phyloP scores from a whole-genome alignment of 2,888 invertebrate species.

The Geophilus truncorum region DNA sequence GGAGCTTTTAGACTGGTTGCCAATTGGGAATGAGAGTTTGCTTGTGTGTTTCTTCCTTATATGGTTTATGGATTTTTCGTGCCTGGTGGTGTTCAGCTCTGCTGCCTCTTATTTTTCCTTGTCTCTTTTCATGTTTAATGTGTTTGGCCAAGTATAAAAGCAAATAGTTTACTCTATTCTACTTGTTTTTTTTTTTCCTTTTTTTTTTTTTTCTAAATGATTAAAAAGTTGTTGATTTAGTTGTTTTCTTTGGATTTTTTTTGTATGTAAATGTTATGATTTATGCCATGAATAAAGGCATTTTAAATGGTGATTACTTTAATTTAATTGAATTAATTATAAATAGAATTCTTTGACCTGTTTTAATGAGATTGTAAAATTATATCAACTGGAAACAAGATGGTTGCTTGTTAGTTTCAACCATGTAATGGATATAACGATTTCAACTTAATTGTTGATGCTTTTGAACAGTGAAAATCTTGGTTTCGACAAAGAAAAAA shows the following conservation, averaged over 20 bases:
- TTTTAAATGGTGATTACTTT: too few relatives aligned
- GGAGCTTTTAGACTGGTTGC: background rate
- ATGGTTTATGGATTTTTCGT: constrained; percentile 1
- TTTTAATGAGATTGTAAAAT: background rate
- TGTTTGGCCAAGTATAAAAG: background rate
- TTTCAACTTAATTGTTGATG: too few relatives aligned
- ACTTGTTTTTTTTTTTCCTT: background rate
- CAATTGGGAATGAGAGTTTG: background rate
- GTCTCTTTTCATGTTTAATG: background rate
- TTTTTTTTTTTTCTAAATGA: background rate
- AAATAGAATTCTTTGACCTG: background rate
- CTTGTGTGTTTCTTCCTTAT: background rate
- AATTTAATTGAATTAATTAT: too few relatives aligned
- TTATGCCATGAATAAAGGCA: too few relatives aligned
- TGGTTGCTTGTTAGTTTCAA: too few relatives aligned
- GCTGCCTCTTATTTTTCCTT: background rate
- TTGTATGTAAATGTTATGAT: too few relatives aligned
- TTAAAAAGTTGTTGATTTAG: too few relatives aligned
- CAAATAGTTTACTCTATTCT: background rate
- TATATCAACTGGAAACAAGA: background rate
- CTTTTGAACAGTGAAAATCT: too few relatives aligned
- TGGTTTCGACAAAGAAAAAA: too few relatives aligned
- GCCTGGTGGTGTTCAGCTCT: constrained; percentile 10
- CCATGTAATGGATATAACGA: too few relatives aligned
- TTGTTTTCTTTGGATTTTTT: too few relatives aligned